Evolutionary conservation across 2,888 invertebrate species (phyloP).

Genomic region (Yponomeuta sedellus): DNA sequence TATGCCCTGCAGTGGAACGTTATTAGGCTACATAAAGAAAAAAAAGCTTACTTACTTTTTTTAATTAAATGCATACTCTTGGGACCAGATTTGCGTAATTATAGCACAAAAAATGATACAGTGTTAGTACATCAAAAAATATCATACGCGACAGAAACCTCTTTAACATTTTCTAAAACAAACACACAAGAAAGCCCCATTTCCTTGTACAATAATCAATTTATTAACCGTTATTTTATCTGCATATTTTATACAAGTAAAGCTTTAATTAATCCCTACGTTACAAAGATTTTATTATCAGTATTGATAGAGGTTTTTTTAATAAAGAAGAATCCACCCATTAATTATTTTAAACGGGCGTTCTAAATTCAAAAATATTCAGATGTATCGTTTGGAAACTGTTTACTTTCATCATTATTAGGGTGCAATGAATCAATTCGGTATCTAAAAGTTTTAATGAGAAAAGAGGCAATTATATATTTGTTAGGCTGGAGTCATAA

Average conservation of each 20-base stretch:
- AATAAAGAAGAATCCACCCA: constrained; percentile 10
- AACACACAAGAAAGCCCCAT: not conserved
- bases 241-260: not conserved
- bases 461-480: constrained; percentile 31
- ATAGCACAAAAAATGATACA: too few species aligned
- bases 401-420: constrained; percentile 31
- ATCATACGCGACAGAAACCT: not conserved
- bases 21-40: too few species aligned
- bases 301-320: not conserved
- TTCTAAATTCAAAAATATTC: constrained; percentile 27
- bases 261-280: constrained; percentile 8
- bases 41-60: too few species aligned
- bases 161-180: too few species aligned
- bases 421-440: constrained; percentile 37
- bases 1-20: too few species aligned
- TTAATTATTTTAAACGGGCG: constrained; percentile 19
- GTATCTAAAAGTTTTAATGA: constrained; percentile 37
- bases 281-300: not conserved
- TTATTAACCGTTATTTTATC: constrained; percentile 12
- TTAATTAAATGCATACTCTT: too few species aligned
- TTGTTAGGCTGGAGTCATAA: constrained; percentile 13
- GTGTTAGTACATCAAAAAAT: not conserved
- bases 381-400: constrained; percentile 23
- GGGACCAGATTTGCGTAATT: too few species aligned
- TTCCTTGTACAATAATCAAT: constrained; percentile 4